Evolutionary conservation across 2,113 vertebrate genomes (phyloP), one percentile per base, ranked within the genome.

Genomic region (Brachyhypopomus gauderio): DNA sequence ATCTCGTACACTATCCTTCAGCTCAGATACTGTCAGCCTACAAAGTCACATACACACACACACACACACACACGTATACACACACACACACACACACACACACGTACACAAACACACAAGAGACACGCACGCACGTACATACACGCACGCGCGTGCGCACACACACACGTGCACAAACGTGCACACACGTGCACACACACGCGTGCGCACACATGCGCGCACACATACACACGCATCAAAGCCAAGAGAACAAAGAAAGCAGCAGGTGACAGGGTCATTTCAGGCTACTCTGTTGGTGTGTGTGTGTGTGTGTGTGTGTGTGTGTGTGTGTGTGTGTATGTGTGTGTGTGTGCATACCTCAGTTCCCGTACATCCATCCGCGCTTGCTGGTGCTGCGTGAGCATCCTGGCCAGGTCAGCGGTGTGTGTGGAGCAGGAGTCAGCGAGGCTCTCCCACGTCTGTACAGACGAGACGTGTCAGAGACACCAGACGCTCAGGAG

Each of bases 371-470:
- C 83, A 6, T 95, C 90, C 87, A 86, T 83, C 22, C 81, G 76
- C 34, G 90, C 85, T 87, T 88, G 88, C 36, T 89, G 86, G 41
- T 76, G 85, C 83, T 94, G 90, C 72, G 88, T 88, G 58, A 89
- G 67, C 0, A 88, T 83, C 85, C 90, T 92, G 62, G 90, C 87
- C 77, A 93, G 88, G 74, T 92, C 88, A 5, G 86, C 83, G 85
- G 85, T 85, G 0, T 92, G 93, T 74, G 75, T 70, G 81, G 92
- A 92, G 85, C 91, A 91, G 67, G 84, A 89, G 78, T 91, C 92
- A 62, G 91, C 90, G 41, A 95, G 83, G 80, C 92, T 90, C 87
- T 94, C 91, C 78, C 95, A 59, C 0, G 71, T 90, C 94, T 95
- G 84, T 71, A 63, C 9, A 77, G 12, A 80, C 38, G 52, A 67